phyloP scores from a whole-genome alignment of 2,113 vertebrate genomes.

The Indicator indicator region DNA sequence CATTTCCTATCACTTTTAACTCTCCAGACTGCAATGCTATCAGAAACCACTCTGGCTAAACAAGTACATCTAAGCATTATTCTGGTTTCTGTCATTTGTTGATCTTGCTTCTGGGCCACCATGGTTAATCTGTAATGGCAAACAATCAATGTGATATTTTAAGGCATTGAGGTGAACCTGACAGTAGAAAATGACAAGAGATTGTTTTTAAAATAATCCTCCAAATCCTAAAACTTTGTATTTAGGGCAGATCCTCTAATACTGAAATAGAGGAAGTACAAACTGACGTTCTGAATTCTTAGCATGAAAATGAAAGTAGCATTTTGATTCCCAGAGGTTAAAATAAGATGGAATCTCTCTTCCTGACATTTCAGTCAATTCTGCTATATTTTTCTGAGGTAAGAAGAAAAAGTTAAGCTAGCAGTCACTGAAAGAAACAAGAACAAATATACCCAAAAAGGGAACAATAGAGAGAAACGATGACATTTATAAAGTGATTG shows the following conservation, averaged over 20 bases:
- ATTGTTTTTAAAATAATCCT: background rate
- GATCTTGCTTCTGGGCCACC: background rate
- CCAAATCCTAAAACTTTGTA: background rate
- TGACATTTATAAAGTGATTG: slow-evolving; percentile 9
- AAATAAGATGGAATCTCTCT: background rate
- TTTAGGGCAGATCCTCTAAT: background rate
- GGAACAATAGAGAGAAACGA: background rate
- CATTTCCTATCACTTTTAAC: background rate
- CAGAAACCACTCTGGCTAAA: background rate
- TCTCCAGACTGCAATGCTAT: background rate
- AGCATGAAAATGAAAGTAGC: background rate
- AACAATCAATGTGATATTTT: background rate
- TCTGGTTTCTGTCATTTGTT: slow-evolving; percentile 4
- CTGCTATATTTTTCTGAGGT: background rate
- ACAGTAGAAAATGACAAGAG: background rate
- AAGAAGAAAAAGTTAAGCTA: background rate
- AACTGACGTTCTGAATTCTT: background rate
- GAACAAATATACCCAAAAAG: slow-evolving; percentile 1
- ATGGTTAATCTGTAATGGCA: background rate
- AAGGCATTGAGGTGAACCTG: background rate
- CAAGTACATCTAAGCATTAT: background rate
- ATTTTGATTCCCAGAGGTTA: background rate
- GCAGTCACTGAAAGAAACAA: background rate
- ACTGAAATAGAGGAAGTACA: background rate
- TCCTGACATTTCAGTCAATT: background rate